phyloP scores from a whole-genome alignment of 37 sponge, comb jelly and placozoan genomes.

The Beroe forskalii region DNA sequence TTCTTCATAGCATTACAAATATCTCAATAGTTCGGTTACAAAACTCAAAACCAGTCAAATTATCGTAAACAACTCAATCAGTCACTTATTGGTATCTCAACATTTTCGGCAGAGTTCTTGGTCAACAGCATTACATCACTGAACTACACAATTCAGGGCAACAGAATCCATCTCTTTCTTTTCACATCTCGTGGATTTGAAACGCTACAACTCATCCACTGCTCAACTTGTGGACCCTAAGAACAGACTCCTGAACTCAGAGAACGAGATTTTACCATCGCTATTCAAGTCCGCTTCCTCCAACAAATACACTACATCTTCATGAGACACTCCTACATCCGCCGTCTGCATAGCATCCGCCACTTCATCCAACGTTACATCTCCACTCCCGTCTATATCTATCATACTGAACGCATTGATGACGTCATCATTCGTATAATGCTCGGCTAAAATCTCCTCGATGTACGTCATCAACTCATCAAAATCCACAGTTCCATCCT shows the following conservation, averaged over 20 bases:
- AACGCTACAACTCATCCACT: too few relatives aligned
- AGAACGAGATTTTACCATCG: constrained; percentile 8
- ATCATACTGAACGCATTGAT: constrained; percentile 40
- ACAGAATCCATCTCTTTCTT: too few relatives aligned
- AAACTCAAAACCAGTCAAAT: too few relatives aligned
- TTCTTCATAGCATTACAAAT: too few relatives aligned
- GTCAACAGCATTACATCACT: too few relatives aligned
- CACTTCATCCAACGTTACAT: constrained; percentile 1
- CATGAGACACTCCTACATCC: constrained; percentile 14
- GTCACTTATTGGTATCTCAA: too few relatives aligned
- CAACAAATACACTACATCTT: constrained; percentile 7
- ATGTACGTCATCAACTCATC: constrained; percentile 63
- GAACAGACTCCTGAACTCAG: constrained; percentile 13
- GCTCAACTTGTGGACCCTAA: background rate
- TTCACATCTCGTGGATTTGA: too few relatives aligned
- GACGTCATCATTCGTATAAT: background rate
- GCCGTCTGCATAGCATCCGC: constrained; percentile 2
- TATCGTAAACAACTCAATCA: too few relatives aligned
- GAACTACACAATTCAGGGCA: too few relatives aligned
- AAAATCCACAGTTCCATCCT: constrained; percentile 51
- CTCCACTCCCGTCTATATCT: constrained; percentile 43
- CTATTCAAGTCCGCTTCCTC: constrained; percentile 42
- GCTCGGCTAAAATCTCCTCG: constrained; percentile 40
- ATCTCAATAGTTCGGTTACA: too few relatives aligned
- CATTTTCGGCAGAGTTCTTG: too few relatives aligned